Evolutionary conservation across 2,797 vertebrate species (phyloP), one percentile per base, ranked within the genome.

Genomic region (Huso huso): DNA sequence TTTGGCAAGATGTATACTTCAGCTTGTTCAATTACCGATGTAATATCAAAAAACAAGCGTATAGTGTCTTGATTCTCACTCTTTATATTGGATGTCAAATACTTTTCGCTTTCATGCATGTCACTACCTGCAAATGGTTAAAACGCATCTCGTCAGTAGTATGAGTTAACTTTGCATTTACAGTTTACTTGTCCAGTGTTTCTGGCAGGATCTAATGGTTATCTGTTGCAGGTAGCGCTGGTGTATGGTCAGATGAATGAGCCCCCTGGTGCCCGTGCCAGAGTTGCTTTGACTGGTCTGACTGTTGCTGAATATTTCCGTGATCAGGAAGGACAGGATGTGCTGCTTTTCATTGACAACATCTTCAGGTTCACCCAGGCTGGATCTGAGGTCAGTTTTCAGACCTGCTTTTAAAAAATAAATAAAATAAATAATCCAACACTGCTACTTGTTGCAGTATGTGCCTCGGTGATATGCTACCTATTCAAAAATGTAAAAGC

Each of bases 241-340:
- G 96, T 98, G 62, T 99, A 98, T 0, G 96, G 96, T 65, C 96
- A 99, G 81, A 99, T 98, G 96, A 99, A 98, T 9, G 96, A 97
- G 81, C 96, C 96, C 73, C 96, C 95, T 0, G 96, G 96, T 0
- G 95, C 95, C 69, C 93, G 95, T 0, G 96, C 96, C 76, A 88
- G 95, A 57, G 96, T 99, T 66, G 95, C 96, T 61, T 81, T 98
- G 81, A 97, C 95, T 0, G 96, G 95, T 48, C 78, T 98, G 75
- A 94, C 93, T 0, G 96, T 99, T 69, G 95, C 96, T 0, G 95
- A 99, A 70, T 99, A 99, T 78, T 99, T 99, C 90, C 91, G 95
- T 90, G 95, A 98, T 83, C 93, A 98, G 83, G 96, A 97, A 81
- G 96, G 96, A 71, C 95, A 99, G 84, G 94, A 99, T 49, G 95